Evolutionary conservation across 1,140 invertebrate genomes (phyloP), one percentile per base, ranked within the genome.

Genomic region (Drosophila nasuta): DNA sequence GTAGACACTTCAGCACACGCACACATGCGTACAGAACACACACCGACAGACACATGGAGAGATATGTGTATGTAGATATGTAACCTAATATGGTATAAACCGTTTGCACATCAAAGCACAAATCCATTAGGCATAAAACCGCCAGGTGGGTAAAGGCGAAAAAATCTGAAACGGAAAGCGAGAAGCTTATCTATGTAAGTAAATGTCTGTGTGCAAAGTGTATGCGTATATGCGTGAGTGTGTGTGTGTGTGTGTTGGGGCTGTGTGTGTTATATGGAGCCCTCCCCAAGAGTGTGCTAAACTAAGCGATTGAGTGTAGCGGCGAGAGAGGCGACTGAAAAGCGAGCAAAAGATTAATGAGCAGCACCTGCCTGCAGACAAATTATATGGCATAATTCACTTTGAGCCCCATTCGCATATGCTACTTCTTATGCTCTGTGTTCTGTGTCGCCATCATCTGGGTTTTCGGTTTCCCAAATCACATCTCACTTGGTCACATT

Each of bases 331-430:
- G 51, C 54, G 57, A 51, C 72, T 73, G 63, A 62, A 77, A 82
- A 73, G 85, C 81, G 65, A 67, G 78, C 70, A 62, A 51, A 89
- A 89, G 86, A 89, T 86, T 86, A 90, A 89, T 89, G 85, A 90
- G 86, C 68, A 65, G 67, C 85, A 91, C 85, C 87, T 89, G 85
- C 87, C 66, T 72, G 71, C 82, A 76, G 87, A 89, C 82, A 89
- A 91, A 89, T 89, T 89, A 86, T 74, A 76, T 79, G 70, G 66
- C 85, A 89, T 89, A 90, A 86, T 89, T 89, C 86, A 85, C 75
- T 81, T 82, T 86, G 74, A 85, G 77, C 66, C 77, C 68, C 70
- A 77, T 79, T 82, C 69, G 30, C 73, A 71, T 70, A 75, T 76
- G 68, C 11, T 70, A 60, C 38, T 35, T n/a, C 28, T n/a, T 17